Percentiles rank a stretch among this genome's conserved stretches.
phyloP scores from a whole-genome alignment of 2,797 vertebrate genomes.

The Pangasius larnaudii region DNA sequence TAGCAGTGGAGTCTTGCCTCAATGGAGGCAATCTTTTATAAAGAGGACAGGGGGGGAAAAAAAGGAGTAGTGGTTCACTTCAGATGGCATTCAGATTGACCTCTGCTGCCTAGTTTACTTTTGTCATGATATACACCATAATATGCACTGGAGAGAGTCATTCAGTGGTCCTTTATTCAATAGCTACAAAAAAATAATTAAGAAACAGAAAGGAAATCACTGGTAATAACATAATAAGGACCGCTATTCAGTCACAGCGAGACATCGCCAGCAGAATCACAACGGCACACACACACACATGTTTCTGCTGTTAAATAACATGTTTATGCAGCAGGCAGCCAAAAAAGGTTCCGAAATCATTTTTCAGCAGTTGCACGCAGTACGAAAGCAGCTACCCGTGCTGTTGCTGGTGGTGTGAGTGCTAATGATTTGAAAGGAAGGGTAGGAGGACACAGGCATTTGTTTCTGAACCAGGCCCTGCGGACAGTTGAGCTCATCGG shows the following conservation, averaged over 20 bases:
- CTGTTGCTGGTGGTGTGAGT: slow-evolving; percentile 25
- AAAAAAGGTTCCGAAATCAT: slow-evolving; percentile 3
- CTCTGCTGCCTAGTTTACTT: not conserved
- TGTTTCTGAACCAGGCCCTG: slow-evolving; percentile 32
- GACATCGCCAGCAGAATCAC: not conserved
- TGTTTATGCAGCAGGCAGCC: slow-evolving; percentile 26
- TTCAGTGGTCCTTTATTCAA: not conserved
- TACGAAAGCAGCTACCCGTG: slow-evolving; percentile 1
- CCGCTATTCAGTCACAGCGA: not conserved
- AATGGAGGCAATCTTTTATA: slow-evolving; percentile 21
- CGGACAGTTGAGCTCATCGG: not conserved
- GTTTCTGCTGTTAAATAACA: not conserved
- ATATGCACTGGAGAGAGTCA: too few species aligned
- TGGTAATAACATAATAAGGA: not conserved
- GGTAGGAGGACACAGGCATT: slow-evolving; percentile 43
- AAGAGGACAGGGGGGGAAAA: not conserved
- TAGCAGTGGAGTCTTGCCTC: slow-evolving; percentile 10
- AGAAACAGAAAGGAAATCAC: not conserved
- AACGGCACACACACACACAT: not conserved
- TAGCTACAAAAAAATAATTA: not conserved
- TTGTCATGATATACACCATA: not conserved
- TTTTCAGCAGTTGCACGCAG: slow-evolving; percentile 39
- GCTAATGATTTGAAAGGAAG: slow-evolving; percentile 51
- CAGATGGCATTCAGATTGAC: not conserved
- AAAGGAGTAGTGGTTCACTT: not conserved